phyloP scores from a whole-genome alignment of 2,113 vertebrate species.

The Ursus arctos region DNA sequence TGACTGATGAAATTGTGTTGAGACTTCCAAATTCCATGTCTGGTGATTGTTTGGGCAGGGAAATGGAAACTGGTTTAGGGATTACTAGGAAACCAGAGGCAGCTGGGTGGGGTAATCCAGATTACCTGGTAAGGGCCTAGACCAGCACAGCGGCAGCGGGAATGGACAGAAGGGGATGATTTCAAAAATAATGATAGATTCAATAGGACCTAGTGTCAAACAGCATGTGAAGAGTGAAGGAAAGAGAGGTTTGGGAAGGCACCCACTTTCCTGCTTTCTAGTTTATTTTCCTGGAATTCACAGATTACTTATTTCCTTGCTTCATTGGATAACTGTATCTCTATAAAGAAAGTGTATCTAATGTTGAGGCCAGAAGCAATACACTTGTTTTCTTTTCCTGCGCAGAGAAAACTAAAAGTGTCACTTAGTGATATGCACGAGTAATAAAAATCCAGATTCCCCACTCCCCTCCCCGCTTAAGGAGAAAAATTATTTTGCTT shows the following conservation, averaged over 20 bases:
- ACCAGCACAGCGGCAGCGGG: background rate
- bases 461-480: conserved; percentile 30
- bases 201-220: background rate
- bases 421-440: conserved; percentile 62
- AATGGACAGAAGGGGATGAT: background rate
- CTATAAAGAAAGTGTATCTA: conserved; percentile 35
- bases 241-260: background rate
- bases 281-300: background rate
- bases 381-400: conserved; percentile 43
- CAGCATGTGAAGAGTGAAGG: background rate
- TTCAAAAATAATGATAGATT: background rate
- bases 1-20: background rate
- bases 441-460: conserved; percentile 59
- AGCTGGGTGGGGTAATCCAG: background rate
- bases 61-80: background rate
- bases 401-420: conserved; percentile 60
- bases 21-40: background rate
- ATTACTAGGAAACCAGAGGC: background rate
- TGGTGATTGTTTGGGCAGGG: background rate
- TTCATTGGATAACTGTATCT: conserved; percentile 22
- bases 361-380: conserved; percentile 37
- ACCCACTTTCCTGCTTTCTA: background rate
- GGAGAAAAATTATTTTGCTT: conserved; percentile 81
- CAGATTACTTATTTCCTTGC: conserved; percentile 42
- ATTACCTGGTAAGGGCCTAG: background rate